These are phyloP conservation scores for Hydrolagus affinis DNA, from an alignment of 2,113 vertebrate genomes.

Conservation along the genomic window DNA sequence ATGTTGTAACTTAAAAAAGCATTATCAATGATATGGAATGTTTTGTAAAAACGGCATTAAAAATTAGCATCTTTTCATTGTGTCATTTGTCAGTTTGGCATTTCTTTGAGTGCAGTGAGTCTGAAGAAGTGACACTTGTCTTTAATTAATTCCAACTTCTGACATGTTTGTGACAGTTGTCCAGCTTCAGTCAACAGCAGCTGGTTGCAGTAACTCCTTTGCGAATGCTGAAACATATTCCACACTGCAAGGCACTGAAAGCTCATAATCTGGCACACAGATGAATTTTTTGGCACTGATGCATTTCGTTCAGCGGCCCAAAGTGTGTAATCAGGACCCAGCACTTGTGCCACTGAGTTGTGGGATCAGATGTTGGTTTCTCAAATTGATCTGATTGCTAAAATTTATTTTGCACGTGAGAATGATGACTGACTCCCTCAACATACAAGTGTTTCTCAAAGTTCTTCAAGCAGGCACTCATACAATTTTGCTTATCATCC, in stretches of 20 bases:
- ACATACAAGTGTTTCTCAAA: slow-evolving; percentile 8
- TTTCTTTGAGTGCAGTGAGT: too few species aligned
- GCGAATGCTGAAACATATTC: neutral
- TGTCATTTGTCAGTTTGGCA: neutral
- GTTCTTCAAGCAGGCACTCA: slow-evolving; percentile 7
- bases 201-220: neutral
- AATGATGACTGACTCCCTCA: slow-evolving; percentile 16
- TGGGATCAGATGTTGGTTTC: slow-evolving; percentile 17
- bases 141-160: slow-evolving; percentile 12
- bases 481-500: slow-evolving; percentile 8
- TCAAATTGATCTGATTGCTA: slow-evolving; percentile 20
- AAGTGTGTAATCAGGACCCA: slow-evolving; percentile 20
- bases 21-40: too few species aligned
- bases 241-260: neutral
- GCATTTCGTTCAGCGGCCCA: neutral
- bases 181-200: slow-evolving; percentile 5
- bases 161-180: slow-evolving; percentile 3
- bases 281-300: slow-evolving; percentile 20
- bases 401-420: slow-evolving; percentile 13
- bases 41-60: too few species aligned
- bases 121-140: neutral
- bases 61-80: neutral
- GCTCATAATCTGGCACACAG: slow-evolving; percentile 14
- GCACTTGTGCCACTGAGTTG: neutral
- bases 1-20: too few species aligned